A percentile compares a stretch with the other conserved stretches of the same genome.
These are phyloP conservation scores for Cynoglossus semilaevis DNA, from an alignment of 2,113 vertebrate genomes.

Conservation along the genomic window DNA sequence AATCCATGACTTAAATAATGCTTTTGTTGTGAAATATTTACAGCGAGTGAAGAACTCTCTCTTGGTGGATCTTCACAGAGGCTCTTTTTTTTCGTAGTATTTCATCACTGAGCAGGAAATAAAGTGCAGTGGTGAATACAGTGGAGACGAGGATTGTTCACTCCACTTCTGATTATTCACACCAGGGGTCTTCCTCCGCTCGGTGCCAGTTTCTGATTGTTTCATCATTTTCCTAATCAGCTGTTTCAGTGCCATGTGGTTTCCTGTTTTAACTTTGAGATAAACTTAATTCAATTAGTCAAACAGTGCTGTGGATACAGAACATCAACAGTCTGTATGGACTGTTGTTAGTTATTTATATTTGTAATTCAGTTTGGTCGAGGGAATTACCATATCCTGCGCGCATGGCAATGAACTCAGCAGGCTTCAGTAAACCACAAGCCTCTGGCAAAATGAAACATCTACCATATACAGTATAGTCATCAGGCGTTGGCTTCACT, in stretches of 20 bases:
- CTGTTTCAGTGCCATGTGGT: conserved; percentile 40
- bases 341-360: conserved; percentile 21
- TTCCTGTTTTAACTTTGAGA: conserved; percentile 22
- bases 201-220: conserved; percentile 46
- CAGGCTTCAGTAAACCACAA: background rate
- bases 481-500: conserved; percentile 3
- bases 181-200: conserved; percentile 21
- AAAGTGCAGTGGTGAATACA: conserved; percentile 4
- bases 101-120: conserved; percentile 30
- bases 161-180: conserved; percentile 33
- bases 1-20: no score
- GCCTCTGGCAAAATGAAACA: conserved; percentile 5
- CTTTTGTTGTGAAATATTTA: no score
- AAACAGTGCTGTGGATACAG: conserved; percentile 11
- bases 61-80: no score
- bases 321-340: background rate
- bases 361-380: conserved; percentile 8
- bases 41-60: no score
- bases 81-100: conserved; percentile 12
- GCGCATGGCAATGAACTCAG: conserved; percentile 2
- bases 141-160: background rate
- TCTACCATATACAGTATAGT: background rate
- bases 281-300: conserved; percentile 24
- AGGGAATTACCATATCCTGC: background rate
- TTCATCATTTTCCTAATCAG: conserved; percentile 67